These are phyloP conservation scores for Mustela nigripes DNA, from an alignment of 2,113 vertebrate species.

Conservation along the genomic window DNA sequence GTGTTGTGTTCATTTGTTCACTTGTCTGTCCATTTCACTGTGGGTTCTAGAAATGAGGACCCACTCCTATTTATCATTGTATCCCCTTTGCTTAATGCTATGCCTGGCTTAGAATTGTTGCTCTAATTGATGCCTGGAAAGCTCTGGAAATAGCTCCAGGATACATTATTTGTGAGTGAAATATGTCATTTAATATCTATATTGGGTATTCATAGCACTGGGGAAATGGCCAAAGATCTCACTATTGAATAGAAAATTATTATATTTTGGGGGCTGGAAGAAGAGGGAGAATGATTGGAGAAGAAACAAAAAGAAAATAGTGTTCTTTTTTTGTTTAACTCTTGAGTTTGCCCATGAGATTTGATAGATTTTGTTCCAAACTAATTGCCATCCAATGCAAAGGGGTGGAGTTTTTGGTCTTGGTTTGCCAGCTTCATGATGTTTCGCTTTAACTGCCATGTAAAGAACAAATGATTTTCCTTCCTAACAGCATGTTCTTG, in stretches of 20 bases:
- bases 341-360: not conserved
- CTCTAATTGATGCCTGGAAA: not conserved
- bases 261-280: not conserved
- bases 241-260: slow-evolving; percentile 17
- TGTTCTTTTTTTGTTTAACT: not conserved
- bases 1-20: not conserved
- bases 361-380: not conserved
- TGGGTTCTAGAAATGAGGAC: not conserved
- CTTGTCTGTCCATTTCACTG: not conserved
- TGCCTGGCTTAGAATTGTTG: slow-evolving; percentile 25
- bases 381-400: not conserved
- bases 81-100: not conserved
- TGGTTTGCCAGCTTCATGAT: not conserved
- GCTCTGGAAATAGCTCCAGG: not conserved
- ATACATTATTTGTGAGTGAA: slow-evolving; percentile 42
- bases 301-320: not conserved
- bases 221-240: not conserved
- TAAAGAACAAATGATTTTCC: slow-evolving; percentile 3
- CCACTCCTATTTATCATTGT: not conserved
- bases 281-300: not conserved
- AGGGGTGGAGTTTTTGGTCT: not conserved
- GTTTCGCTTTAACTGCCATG: not conserved
- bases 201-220: not conserved
- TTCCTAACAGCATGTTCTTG: not conserved
- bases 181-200: not conserved